phyloP scores from a whole-genome alignment of 1,140 invertebrate species.

The Whitmania pigra region DNA sequence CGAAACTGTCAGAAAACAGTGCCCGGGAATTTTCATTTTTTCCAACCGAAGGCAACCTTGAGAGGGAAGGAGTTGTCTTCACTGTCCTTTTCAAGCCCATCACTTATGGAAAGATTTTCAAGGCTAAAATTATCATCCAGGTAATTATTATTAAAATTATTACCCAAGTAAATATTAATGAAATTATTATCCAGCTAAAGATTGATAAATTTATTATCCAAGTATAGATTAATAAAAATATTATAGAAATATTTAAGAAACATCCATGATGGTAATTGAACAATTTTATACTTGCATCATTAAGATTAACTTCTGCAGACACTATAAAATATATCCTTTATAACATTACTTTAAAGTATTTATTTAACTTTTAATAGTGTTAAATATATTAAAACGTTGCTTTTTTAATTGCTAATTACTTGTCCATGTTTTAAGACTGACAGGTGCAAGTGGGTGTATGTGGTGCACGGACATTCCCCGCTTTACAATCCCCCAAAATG shows the following conservation, averaged over 20 bases:
- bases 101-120: conserved; percentile 2
- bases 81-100: conserved; percentile 4
- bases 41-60: neutral
- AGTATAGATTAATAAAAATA: no score
- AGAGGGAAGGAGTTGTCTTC: neutral
- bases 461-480: neutral
- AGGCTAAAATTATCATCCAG: conserved; percentile 4
- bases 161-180: no score
- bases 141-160: no score
- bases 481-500: neutral
- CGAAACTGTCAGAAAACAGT: neutral
- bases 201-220: no score
- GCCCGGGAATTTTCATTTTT: neutral
- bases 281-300: neutral
- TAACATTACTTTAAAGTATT: no score
- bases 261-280: no score
- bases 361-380: no score
- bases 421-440: neutral
- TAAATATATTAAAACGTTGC: no score
- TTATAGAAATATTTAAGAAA: no score
- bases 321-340: neutral
- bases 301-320: neutral
- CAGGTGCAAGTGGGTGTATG: neutral
- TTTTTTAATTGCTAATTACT: neutral
- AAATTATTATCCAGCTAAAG: no score